Base-by-base conservation (phyloP, 2,113 vertebrate species). In the Eupsittula cactorum region DNA sequence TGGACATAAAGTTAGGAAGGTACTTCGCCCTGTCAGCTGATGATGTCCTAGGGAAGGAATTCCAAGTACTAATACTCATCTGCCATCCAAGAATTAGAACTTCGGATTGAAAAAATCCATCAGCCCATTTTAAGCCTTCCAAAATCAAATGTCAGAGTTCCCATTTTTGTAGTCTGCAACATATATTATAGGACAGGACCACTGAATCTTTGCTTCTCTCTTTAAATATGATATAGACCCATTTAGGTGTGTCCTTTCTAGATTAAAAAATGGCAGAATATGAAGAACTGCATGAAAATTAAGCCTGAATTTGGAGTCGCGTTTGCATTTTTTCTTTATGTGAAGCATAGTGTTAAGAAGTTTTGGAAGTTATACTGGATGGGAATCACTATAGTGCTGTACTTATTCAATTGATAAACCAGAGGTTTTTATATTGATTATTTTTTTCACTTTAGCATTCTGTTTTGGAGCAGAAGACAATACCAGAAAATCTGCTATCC, bases 401-500 rank as follows among this genome's bases (percentile, higher is more conserved):
- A 89, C 5, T 44, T 18, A 47, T 89, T 82, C 31, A 80, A 1
- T 55, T 65, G 64, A 50, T 44, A 35, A 93, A 7, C n/a, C 19
- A 91, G 39, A 70, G 68, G 29, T 28, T 92, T 83, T 82, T 49
- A 17, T 82, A 41, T 37, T 81, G 62, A 49, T 94, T 69, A 16
- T 46, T 96, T 7, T 84, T 96, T 96, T 35, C 13, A n/a, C n/a
- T 93, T 75, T 88, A 95, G 79, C 25, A 52, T 96, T 93, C 69
- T 80, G 19, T 92, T 47, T 85, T 91, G 92, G 85, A 97, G 44
- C 73, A 98, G 69, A 96, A 97, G 60, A 81, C 62, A 78, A 50
- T 97, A 90, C 88, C 96, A 78, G 97, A 98, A 93, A 96, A 97
- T 94, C 88, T 98, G 39, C 93, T 96, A 59, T 52, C 74, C 23